These are phyloP conservation scores for Hydrozoanthus tunicans DNA, from an alignment of 64 coral and sea anemone species.

Conservation along the genomic window DNA sequence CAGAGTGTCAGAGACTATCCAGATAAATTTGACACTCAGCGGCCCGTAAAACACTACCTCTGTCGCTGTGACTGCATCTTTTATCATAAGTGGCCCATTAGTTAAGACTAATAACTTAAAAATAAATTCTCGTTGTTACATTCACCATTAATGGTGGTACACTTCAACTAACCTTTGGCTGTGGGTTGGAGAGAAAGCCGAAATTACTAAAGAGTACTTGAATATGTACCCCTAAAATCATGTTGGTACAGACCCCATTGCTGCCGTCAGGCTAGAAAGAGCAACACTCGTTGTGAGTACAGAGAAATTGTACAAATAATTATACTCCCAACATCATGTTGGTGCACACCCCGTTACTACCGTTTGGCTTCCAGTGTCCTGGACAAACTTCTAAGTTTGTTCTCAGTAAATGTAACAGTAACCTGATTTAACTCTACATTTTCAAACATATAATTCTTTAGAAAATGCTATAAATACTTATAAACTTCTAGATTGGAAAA, in stretches of 20 bases:
- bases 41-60: too few species aligned
- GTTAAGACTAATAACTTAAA: neutral
- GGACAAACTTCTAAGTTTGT: too few species aligned
- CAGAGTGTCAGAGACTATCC: too few species aligned
- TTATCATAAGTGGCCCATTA: too few species aligned
- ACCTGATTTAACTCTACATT: too few species aligned
- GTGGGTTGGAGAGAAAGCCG: conserved; percentile 96
- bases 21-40: too few species aligned
- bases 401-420: too few species aligned
- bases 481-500: too few species aligned
- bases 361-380: conserved; percentile 38
- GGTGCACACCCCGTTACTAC: conserved; percentile 63
- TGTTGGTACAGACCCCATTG: conserved; percentile 70
- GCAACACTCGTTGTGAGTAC: neutral
- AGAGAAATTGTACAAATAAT: neutral
- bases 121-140: neutral
- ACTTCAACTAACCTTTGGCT: conserved; percentile 75
- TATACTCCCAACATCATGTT: conserved; percentile 88
- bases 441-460: too few species aligned
- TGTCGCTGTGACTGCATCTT: too few species aligned
- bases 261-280: conserved; percentile 60
- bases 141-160: neutral
- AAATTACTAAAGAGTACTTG: conserved; percentile 90
- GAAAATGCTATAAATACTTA: too few species aligned
- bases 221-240: conserved; percentile 87